Percentiles rank a stretch among this genome's conserved stretches.
phyloP scores from a whole-genome alignment of 37 sponge, comb jelly and placozoan species.

The Cladorhizidae sp. region DNA sequence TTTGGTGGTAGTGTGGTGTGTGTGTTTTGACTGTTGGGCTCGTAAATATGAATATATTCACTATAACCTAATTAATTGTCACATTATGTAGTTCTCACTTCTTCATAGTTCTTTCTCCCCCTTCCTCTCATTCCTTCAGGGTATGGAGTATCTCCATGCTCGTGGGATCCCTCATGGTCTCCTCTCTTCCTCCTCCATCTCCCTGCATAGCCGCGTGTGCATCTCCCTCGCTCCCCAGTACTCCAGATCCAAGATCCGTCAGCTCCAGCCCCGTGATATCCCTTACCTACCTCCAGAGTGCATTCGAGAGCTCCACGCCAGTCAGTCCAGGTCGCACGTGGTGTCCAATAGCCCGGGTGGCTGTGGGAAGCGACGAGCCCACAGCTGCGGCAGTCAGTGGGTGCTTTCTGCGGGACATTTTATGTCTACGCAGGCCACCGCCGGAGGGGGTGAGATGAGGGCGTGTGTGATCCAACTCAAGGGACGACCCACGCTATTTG shows the following conservation, averaged over 20 bases:
- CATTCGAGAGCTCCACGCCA: slow-evolving; percentile 20
- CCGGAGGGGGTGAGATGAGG: not conserved
- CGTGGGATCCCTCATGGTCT: slow-evolving; percentile 50
- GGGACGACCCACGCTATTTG: slow-evolving; percentile 7
- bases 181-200: slow-evolving; percentile 47
- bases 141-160: slow-evolving; percentile 73
- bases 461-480: not conserved
- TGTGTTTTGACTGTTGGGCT: no score
- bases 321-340: not conserved
- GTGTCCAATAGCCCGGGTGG: not conserved
- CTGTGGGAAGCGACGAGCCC: not conserved
- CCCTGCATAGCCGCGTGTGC: slow-evolving; percentile 48
- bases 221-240: slow-evolving; percentile 33
- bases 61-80: not conserved
- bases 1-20: no score
- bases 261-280: slow-evolving; percentile 13
- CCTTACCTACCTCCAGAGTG: slow-evolving; percentile 55
- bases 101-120: no score
- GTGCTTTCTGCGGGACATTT: not conserved
- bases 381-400: slow-evolving; percentile 10
- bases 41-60: no score
- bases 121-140: slow-evolving; percentile 25
- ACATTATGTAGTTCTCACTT: not conserved
- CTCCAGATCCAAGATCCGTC: not conserved
- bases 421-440: not conserved